Evolutionary conservation across 2,888 invertebrate genomes (phyloP).

Genomic region (Gari tellinella): DNA sequence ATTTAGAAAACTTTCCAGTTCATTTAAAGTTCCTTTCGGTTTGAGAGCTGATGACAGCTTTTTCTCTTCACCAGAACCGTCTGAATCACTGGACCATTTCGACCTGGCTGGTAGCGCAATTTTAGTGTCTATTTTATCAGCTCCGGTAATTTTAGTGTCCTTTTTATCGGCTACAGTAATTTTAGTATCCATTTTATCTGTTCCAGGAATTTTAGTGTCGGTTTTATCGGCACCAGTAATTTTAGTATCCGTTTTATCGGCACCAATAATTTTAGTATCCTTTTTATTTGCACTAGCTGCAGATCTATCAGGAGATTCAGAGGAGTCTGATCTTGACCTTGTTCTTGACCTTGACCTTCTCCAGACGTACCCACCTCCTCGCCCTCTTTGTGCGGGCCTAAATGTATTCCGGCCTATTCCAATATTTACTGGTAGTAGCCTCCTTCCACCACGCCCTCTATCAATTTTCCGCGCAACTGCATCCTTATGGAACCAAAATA

Average conservation of each 20-base stretch:
- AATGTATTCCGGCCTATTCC: no score
- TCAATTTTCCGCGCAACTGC: not conserved
- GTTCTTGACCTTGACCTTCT: constrained; percentile 16
- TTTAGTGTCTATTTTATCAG: no score
- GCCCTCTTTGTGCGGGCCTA: not conserved
- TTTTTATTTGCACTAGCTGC: constrained; percentile 2
- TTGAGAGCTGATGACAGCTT: not conserved
- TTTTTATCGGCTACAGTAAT: no score
- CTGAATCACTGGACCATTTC: no score
- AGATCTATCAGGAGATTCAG: not conserved
- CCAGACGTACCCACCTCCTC: not conserved
- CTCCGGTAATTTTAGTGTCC: no score
- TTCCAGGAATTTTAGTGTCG: no score
- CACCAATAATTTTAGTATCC: no score
- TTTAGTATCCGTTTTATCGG: no score
- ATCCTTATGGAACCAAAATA: constrained; percentile 42
- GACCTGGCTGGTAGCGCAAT: no score
- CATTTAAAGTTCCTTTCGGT: constrained; percentile 33
- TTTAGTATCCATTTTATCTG: no score
- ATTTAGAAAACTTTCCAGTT: constrained; percentile 38
- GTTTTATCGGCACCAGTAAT: no score
- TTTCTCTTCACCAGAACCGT: not conserved
- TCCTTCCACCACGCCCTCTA: not conserved
- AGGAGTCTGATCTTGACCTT: constrained; percentile 17
- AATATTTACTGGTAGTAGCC: no score